These are phyloP conservation scores for Andricus grossulariae DNA, from an alignment of 1,140 invertebrate genomes.

Conservation along the genomic window DNA sequence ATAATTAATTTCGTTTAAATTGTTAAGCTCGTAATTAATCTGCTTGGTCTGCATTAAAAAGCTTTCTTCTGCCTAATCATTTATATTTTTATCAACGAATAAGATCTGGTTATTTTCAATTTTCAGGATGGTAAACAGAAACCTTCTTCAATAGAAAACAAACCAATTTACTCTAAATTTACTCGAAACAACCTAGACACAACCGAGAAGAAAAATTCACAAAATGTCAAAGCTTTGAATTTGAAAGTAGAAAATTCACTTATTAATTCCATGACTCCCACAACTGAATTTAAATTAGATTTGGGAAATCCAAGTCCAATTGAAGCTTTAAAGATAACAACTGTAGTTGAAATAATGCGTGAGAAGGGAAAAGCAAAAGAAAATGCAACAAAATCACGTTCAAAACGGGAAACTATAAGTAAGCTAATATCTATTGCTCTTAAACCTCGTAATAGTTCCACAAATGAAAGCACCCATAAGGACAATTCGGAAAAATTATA, in stretches of 20 bases:
- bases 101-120: neutral
- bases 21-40: no score
- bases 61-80: no score
- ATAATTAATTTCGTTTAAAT: no score
- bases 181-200: neutral
- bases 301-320: neutral
- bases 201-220: neutral
- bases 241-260: neutral
- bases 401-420: conserved; percentile 1
- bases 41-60: no score
- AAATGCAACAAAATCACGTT: neutral
- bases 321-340: neutral
- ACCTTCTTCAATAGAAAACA: neutral
- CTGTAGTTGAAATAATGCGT: conserved; percentile 1
- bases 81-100: no score
- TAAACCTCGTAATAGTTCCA: neutral
- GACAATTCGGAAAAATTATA: neutral
- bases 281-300: neutral
- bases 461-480: neutral
- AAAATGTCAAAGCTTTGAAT: neutral
- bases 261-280: neutral
- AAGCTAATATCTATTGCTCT: neutral
- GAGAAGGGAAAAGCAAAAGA: neutral
- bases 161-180: conserved; percentile 9
- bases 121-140: neutral